These are phyloP conservation scores for Metacarcinus magister DNA, from an alignment of 2,888 invertebrate species.

Conservation along the genomic window DNA sequence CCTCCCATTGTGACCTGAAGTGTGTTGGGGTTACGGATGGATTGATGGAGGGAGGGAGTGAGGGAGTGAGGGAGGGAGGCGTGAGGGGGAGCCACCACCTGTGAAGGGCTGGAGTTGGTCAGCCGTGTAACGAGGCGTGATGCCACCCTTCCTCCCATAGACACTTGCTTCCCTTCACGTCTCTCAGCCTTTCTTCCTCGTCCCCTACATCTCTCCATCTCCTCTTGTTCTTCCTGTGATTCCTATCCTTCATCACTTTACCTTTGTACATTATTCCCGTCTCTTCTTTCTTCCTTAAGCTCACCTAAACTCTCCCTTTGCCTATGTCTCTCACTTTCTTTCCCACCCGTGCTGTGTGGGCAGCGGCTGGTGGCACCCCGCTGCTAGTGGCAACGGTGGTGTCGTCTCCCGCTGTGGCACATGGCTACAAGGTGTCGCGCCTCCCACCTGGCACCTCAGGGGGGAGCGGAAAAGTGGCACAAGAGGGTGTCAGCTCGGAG, in stretches of 20 bases:
- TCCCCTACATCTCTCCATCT: not conserved
- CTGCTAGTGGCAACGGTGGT: conserved; percentile 11
- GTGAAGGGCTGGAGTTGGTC: not conserved
- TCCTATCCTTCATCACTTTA: not conserved
- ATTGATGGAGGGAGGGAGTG: conserved; percentile 39
- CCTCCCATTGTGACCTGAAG: conserved; percentile 19
- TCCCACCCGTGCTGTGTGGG: conserved; percentile 5
- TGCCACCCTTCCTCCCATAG: not conserved
- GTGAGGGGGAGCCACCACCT: not conserved
- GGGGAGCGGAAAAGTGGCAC: not conserved
- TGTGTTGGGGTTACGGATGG: conserved; percentile 13
- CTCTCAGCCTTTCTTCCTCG: not conserved
- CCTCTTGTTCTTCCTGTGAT: not conserved
- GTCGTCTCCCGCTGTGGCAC: not conserved
- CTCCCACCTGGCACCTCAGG: conserved; percentile 8
- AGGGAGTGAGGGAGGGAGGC: conserved; percentile 38
- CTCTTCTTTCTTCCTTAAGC: not conserved
- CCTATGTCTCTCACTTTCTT: not conserved
- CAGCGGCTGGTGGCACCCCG: not conserved
- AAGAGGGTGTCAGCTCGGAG: not conserved
- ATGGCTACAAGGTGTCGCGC: conserved; percentile 39
- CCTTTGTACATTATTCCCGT: not conserved
- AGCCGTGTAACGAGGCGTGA: conserved; percentile 43
- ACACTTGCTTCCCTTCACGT: conserved; percentile 49
- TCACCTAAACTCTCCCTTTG: not conserved